phyloP scores from a whole-genome alignment of 2,797 vertebrate genomes.

The Avahi laniger region DNA sequence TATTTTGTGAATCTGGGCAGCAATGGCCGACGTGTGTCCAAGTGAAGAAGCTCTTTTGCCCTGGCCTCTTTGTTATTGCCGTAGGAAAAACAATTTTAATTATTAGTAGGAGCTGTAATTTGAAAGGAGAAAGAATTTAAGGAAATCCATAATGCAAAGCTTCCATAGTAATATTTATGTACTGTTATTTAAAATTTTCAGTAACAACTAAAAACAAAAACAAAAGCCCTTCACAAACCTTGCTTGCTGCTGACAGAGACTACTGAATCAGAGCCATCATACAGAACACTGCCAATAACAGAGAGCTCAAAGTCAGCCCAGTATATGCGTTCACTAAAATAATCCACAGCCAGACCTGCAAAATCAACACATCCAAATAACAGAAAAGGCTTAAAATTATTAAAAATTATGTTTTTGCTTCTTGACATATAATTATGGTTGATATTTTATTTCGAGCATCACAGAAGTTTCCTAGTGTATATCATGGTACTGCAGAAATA shows the following conservation, averaged over 20 bases:
- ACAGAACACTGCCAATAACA: constrained; percentile 94
- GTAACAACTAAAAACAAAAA: background rate
- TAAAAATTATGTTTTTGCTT: background rate
- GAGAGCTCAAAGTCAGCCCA: constrained; percentile 98
- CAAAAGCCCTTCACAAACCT: constrained; percentile 85
- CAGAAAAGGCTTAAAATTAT: background rate
- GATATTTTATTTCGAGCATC: background rate
- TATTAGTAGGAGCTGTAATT: background rate
- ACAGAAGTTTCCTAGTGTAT: background rate
- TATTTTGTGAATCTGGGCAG: background rate
- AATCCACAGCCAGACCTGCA: constrained; percentile 95
- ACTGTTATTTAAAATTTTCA: background rate
- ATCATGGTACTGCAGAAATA: background rate
- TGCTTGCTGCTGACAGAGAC: constrained; percentile 93
- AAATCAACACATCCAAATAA: constrained; percentile 46
- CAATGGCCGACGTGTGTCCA: background rate
- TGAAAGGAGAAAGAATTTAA: background rate
- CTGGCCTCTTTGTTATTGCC: background rate
- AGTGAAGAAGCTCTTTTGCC: background rate
- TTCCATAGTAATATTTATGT: background rate
- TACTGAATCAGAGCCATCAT: constrained; percentile 94
- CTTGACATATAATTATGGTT: background rate
- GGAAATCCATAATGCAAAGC: background rate
- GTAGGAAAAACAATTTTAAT: background rate
- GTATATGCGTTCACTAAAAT: constrained; percentile 95